Percentiles rank a stretch among this genome's conserved stretches.
These are phyloP conservation scores for Acanthurus lineatus DNA, from an alignment of 2,797 vertebrate genomes.

Conservation along the genomic window DNA sequence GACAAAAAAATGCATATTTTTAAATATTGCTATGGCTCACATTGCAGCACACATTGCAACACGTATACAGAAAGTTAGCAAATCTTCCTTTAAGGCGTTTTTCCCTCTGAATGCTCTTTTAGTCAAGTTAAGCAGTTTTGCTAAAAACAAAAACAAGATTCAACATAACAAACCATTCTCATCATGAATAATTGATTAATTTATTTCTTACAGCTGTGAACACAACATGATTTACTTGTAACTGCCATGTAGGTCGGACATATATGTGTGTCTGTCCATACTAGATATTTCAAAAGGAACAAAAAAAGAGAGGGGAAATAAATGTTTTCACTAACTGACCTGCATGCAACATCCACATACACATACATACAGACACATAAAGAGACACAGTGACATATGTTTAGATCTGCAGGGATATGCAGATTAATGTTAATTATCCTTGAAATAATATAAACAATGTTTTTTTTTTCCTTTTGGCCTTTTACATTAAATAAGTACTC, in stretches of 20 bases:
- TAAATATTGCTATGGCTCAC: not conserved
- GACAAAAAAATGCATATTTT: slow-evolving; percentile 3
- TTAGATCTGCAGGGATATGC: not conserved
- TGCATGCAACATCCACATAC: not conserved
- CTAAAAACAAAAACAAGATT: slow-evolving; percentile 57
- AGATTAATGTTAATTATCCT: slow-evolving; percentile 13
- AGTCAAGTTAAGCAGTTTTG: slow-evolving; percentile 20
- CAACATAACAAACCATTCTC: slow-evolving; percentile 48
- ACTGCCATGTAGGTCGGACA: slow-evolving; percentile 13
- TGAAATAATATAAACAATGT: not conserved
- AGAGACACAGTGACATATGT: not conserved
- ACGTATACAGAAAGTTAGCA: slow-evolving; percentile 8
- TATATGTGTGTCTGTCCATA: slow-evolving; percentile 1
- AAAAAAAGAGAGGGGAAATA: not conserved
- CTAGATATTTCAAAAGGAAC: slow-evolving; percentile 26
- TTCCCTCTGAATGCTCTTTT: slow-evolving; percentile 44
- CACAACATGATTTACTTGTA: slow-evolving; percentile 22
- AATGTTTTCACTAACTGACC: slow-evolving; percentile 25
- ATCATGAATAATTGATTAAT: slow-evolving; percentile 55
- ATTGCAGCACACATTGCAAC: not conserved
- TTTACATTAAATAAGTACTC: not conserved
- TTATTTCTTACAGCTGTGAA: slow-evolving; percentile 43
- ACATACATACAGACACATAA: not conserved
- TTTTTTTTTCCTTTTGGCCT: not conserved
- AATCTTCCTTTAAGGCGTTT: slow-evolving; percentile 30